These are phyloP conservation scores for Diplazon laetatorius DNA, from an alignment of 2,888 invertebrate genomes.

Conservation along the genomic window DNA sequence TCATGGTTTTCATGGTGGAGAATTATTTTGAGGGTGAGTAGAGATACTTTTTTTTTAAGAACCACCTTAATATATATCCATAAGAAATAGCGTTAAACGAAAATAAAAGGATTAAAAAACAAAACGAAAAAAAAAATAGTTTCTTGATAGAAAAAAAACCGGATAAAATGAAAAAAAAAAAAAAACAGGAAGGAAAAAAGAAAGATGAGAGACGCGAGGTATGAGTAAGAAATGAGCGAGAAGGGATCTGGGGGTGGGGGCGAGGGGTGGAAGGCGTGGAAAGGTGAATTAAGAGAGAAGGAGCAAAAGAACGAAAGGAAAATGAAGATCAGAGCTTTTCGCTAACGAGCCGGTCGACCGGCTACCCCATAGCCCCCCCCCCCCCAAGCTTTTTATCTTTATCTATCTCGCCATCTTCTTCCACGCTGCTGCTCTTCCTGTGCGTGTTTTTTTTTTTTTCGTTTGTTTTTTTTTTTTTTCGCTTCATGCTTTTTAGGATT, in stretches of 20 bases:
- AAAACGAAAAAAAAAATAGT: slow-evolving; percentile 25
- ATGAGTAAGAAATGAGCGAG: not conserved
- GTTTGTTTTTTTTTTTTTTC: slow-evolving; percentile 5
- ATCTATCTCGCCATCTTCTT: slow-evolving; percentile 29
- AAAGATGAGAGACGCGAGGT: slow-evolving; percentile 6
- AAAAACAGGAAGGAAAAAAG: not conserved
- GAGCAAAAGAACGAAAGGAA: slow-evolving; percentile 42
- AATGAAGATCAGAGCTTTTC: slow-evolving; percentile 58
- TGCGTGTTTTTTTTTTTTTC: slow-evolving; percentile 4
- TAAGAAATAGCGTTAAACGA: too few species aligned
- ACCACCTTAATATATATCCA: too few species aligned
- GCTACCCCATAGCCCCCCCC: slow-evolving; percentile 28
- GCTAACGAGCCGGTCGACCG: slow-evolving; percentile 57
- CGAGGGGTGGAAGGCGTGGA: too few species aligned
- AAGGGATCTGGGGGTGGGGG: too few species aligned
- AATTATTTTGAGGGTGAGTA: too few species aligned
- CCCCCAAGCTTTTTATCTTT: slow-evolving; percentile 49
- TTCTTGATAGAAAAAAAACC: slow-evolving; percentile 16
- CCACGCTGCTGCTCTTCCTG: not conserved
- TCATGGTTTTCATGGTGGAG: too few species aligned
- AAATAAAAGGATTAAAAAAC: too few species aligned
- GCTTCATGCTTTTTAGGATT: slow-evolving; percentile 3
- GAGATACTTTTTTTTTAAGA: too few species aligned
- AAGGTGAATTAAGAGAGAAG: slow-evolving; percentile 36
- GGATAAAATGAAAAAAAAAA: slow-evolving; percentile 5